phyloP scores from a whole-genome alignment of 2,113 vertebrate species.

The Pterocles burchelli region DNA sequence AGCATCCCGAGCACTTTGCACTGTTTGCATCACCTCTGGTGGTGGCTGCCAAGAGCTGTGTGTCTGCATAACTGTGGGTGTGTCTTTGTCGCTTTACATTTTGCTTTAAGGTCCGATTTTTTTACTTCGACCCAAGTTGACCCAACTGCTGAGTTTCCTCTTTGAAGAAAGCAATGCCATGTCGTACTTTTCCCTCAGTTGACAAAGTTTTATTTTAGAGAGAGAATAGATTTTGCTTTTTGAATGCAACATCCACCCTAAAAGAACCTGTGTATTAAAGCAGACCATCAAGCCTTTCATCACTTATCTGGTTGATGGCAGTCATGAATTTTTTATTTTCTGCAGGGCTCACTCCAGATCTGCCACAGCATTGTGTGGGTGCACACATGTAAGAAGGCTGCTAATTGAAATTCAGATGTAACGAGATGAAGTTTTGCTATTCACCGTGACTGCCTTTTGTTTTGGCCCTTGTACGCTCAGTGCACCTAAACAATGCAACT shows the following conservation, averaged over 20 bases:
- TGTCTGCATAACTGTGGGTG: rapidly evolving
- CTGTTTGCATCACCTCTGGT: not conserved
- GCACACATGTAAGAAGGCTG: conserved; percentile 58
- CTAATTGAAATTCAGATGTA: conserved; percentile 81
- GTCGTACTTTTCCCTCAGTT: conserved; percentile 8
- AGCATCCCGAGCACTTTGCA: not conserved
- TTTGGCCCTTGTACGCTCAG: conserved; percentile 63
- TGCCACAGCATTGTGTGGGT: conserved; percentile 63
- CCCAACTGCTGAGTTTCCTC: not conserved
- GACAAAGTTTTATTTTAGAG: not conserved
- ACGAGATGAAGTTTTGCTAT: conserved; percentile 69
- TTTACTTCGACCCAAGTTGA: not conserved
- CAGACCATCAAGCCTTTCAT: conserved; percentile 65
- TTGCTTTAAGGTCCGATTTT: not conserved
- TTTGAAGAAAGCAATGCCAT: conserved; percentile 3
- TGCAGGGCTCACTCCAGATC: conserved; percentile 62
- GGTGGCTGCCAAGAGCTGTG: not conserved
- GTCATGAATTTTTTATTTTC: conserved; percentile 78
- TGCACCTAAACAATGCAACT: conserved; percentile 70
- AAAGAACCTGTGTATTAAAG: conserved; percentile 58
- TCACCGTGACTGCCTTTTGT: conserved; percentile 67
- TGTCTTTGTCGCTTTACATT: not conserved
- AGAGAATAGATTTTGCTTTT: conserved; percentile 14
- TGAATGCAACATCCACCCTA: not conserved
- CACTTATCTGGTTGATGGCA: conserved; percentile 32